These are phyloP conservation scores for Sakesphorus luctuosus DNA, from an alignment of 2,113 vertebrate genomes.

Conservation along the genomic window DNA sequence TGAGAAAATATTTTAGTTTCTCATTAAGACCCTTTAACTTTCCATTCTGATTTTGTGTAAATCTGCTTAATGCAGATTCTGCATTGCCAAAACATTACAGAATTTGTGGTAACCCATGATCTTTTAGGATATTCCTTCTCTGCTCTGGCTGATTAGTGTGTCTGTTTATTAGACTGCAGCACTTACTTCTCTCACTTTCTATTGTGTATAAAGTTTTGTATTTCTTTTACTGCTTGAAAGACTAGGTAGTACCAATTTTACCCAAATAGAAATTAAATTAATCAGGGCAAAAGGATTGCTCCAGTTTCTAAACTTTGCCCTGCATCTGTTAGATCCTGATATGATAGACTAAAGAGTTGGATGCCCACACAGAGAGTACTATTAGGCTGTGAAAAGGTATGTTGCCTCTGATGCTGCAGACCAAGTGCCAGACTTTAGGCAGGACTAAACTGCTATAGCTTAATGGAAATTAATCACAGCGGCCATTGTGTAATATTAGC, in stretches of 20 bases:
- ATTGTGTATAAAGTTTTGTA: background rate
- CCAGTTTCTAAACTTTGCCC: background rate
- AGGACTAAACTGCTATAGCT: background rate
- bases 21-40: background rate
- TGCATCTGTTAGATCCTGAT: background rate
- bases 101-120: background rate
- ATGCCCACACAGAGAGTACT: background rate
- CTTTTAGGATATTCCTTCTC: background rate
- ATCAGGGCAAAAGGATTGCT: background rate
- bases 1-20: background rate
- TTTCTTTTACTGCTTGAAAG: background rate
- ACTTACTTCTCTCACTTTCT: background rate
- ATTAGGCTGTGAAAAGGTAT: conserved; percentile 29
- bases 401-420: conserved; percentile 37
- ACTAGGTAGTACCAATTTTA: background rate
- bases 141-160: background rate
- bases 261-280: background rate
- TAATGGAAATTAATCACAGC: background rate
- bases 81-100: background rate
- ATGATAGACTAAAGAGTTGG: background rate
- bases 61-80: background rate
- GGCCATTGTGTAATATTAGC: background rate
- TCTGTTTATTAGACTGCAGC: background rate
- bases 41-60: background rate
- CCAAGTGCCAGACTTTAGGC: background rate